phyloP scores from a whole-genome alignment of 2,113 vertebrate genomes.

The Zosterops pallidus region DNA sequence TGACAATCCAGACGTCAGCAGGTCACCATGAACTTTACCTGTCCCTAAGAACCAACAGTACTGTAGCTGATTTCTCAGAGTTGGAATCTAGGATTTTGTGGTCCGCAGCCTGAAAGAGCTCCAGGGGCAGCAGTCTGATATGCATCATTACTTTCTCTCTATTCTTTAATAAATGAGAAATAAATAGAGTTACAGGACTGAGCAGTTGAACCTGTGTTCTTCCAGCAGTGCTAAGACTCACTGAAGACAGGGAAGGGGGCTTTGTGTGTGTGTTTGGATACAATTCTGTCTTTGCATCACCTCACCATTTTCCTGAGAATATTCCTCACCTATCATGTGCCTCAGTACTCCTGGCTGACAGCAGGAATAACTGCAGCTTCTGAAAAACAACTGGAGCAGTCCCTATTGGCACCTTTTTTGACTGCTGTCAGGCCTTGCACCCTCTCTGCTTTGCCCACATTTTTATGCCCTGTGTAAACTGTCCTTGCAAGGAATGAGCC shows the following conservation, averaged over 20 bases:
- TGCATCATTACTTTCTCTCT: not conserved
- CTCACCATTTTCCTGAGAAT: not conserved
- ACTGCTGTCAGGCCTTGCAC: rapidly evolving
- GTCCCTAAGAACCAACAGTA: not conserved
- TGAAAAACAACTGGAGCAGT: not conserved
- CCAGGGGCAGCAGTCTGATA: not conserved
- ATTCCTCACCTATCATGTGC: not conserved
- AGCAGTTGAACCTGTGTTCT: not conserved
- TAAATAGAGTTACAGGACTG: not conserved
- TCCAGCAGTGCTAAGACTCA: not conserved
- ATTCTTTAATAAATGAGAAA: not conserved
- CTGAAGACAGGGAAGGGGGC: not conserved
- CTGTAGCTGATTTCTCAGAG: not conserved
- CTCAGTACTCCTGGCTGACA: not conserved
- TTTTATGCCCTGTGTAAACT: not conserved
- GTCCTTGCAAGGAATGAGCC: not conserved
- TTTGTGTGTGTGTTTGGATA: not conserved
- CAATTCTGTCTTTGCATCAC: not conserved
- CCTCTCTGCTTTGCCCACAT: not conserved
- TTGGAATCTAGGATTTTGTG: not conserved
- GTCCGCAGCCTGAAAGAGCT: not conserved
- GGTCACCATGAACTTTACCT: not conserved
- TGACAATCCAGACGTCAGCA: not conserved
- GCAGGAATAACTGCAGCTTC: not conserved
- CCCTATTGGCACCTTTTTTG: not conserved